phyloP scores from a whole-genome alignment of 1,140 invertebrate species.

The Drosophila nebulosa region DNA sequence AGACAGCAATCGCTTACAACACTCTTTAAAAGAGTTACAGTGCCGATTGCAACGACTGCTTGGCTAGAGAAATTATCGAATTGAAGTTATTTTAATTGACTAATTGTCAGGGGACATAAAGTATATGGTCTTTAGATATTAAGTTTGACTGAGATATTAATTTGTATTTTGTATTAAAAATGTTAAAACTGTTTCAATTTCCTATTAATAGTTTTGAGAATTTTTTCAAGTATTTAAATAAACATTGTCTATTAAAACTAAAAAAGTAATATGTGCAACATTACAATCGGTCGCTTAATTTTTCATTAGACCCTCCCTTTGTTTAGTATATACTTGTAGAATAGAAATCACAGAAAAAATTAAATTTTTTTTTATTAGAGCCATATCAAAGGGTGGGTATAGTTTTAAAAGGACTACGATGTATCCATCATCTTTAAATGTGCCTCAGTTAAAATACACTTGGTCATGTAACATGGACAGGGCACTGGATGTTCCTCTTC shows the following conservation, averaged over 20 bases:
- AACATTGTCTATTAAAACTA: neutral
- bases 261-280: neutral
- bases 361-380: neutral
- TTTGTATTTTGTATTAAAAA: slow-evolving; percentile 57
- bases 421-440: slow-evolving; percentile 72
- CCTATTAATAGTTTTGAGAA: neutral
- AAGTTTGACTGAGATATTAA: slow-evolving; percentile 73
- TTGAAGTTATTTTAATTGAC: slow-evolving; percentile 17
- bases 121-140: slow-evolving; percentile 45
- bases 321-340: no score
- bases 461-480: slow-evolving; percentile 88
- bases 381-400: no score
- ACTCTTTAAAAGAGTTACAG: slow-evolving; percentile 77
- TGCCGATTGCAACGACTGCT: slow-evolving; percentile 72
- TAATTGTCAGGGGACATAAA: slow-evolving; percentile 15
- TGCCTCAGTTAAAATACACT: slow-evolving; percentile 87
- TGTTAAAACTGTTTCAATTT: slow-evolving; percentile 34
- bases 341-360: slow-evolving; percentile 12
- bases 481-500: slow-evolving; percentile 88
- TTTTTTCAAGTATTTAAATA: neutral
- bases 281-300: no score
- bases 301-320: no score
- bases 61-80: slow-evolving; percentile 18
- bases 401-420: neutral
- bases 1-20: slow-evolving; percentile 82